Base-by-base conservation (phyloP, 2,797 vertebrate genomes). In the Rallus crepitans region DNA sequence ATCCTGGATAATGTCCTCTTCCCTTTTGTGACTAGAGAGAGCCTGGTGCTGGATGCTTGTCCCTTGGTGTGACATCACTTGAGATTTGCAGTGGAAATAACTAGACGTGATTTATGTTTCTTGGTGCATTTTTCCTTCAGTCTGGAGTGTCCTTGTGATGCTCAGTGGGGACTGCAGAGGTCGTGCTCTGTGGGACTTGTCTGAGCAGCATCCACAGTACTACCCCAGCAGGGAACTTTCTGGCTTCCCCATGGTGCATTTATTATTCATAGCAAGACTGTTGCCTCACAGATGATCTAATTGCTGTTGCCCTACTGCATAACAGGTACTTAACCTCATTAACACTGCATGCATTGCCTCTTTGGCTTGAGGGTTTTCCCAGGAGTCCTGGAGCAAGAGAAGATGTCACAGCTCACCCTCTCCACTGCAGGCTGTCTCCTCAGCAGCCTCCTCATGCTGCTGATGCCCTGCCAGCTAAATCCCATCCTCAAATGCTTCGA, bases 1-100 rank as follows among this genome's bases (percentile, higher is more conserved):
- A 21, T 30, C 56, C 73, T 39, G 47, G 73, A 69, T 69, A 72
- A 60, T 31, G 50, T 63, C 33, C 15, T 66, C 20, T 45, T 69
- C 21, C 39, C 20, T 86, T 78, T 11, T 33, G 9, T 10, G 63
- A 23, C 35, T n/a, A 42, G 56, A 31, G 45, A 47, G 73, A 82
- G 48, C n/a, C 45, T 30, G 53, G 57, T 2, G 3, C 45, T 19
- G 57, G 19, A 2, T 1, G 4, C 3, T 0, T 28, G 53, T 71
- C 77, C 81, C 73, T 88, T 2, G 7, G 8, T 47, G 70, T 23
- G 70, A 1, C 42, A 35, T 3, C 35, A 1, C 88, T 56, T 52
- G 72, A 81, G 93, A 40, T 68, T 53, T 27, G 66, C 85, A 71
- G 16, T 52, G 75, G 92, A 40, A 84, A 31, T 70, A 89, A 8